Base-by-base conservation (phyloP, 2,797 vertebrate species). In the Pteronotus mesoamericanus region DNA sequence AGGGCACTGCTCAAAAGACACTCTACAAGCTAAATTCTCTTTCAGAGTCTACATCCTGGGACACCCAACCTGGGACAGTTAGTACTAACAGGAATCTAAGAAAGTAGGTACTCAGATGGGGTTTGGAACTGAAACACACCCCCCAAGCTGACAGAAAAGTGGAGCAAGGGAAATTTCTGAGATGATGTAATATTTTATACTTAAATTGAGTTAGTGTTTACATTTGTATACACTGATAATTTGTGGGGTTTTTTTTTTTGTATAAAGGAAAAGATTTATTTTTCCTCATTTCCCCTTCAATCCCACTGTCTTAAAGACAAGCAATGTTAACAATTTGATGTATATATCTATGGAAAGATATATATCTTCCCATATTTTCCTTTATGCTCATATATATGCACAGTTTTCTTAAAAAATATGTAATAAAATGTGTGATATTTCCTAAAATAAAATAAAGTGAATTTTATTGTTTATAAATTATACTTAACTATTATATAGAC, bases 201-300 rank as follows among this genome's bases (percentile, higher is more conserved):
- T 18, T 86, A 80, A 90, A 44, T 12, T 53, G 9, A 9, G n/a
- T 37, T 86, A 74, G 18, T 90, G 79, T 74, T 80, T 74, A 90
- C 9, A 68, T 79, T 74, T 74, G 26, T n/a, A 29, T 72, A 66
- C 4, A 64, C 2, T 61, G 26, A 89, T 72, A 79, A 72, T 72
- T 34, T 79, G 26, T 66, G 2, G 86, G n/a, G n/a, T n/a, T n/a
- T n/a, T n/a, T n/a, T n/a, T n/a, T n/a, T n/a, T n/a, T 32, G 11
- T 46, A 32, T 32, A 66, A 57, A 32, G 39, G 78, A 91, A 94
- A 95, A 94, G 26, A 74, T 74, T 57, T 86, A 86, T 83, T 88
- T 93, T 44, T 22, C 55, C 11, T 88, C 8, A 72, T 21, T 48
- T 93, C 5, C 15, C 14, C 24, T 86, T 37, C 21, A 95, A 32